These are phyloP conservation scores for Cyanoliseus patagonus DNA, from an alignment of 2,113 vertebrate genomes.

Conservation along the genomic window DNA sequence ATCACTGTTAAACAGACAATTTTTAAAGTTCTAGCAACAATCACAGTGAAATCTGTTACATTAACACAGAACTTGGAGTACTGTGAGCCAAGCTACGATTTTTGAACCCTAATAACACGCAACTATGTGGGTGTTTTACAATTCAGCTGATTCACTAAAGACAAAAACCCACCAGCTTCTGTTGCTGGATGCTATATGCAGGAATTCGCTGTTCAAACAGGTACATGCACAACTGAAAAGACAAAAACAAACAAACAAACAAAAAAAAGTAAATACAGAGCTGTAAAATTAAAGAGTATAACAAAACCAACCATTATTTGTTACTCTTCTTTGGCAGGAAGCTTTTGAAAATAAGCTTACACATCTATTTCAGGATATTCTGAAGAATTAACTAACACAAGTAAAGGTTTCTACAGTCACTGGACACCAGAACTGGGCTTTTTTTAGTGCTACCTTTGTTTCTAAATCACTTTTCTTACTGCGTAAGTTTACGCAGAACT, in stretches of 20 bases:
- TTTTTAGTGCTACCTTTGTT: background rate
- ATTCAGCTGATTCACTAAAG: background rate
- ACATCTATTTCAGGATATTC: background rate
- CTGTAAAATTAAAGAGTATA: background rate
- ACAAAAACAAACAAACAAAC: background rate
- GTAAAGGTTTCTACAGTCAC: background rate
- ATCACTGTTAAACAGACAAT: background rate
- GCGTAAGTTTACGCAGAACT: background rate
- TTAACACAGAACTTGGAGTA: background rate
- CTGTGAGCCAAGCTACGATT: background rate
- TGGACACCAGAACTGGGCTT: background rate
- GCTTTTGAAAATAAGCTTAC: background rate
- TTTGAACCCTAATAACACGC: background rate
- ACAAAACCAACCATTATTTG: background rate
- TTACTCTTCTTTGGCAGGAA: background rate
- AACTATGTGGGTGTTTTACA: background rate
- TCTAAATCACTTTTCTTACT: background rate
- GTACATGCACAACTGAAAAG: constrained; percentile 19
- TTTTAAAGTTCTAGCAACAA: background rate
- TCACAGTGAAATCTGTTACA: background rate
- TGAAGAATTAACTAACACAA: background rate
- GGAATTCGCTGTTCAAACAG: constrained; percentile 50
- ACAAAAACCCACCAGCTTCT: constrained; percentile 53
- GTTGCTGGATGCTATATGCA: constrained; percentile 29
- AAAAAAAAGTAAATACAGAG: background rate